Base-by-base conservation (phyloP, 2,797 vertebrate species). In the Macrochelys suwanniensis region DNA sequence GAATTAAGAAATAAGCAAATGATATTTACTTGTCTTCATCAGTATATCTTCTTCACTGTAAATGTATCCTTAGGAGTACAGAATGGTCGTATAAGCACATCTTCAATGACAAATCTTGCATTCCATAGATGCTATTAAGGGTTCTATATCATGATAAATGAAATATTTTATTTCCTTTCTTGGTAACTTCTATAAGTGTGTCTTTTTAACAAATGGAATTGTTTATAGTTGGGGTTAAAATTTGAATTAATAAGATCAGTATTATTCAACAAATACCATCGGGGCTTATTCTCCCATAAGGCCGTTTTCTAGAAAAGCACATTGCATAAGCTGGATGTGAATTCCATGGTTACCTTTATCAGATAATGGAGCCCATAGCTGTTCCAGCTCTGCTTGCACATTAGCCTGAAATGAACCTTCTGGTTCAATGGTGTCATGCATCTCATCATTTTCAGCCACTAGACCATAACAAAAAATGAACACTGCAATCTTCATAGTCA, bases 371-470 rank as follows among this genome's bases (percentile, higher is more conserved):
- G 78, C 86, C 86, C 80, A 68, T 89, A 92, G 57, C 91, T 95
- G 87, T 95, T 94, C 74, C 49, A 85, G 82, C 78, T 94, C 82
- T 68, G 56, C 89, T 96, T 93, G 85, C 42, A 16, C 89, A 47
- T 91, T 96, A 96, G 84, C 92, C 94, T 92, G 87, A 94, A 94
- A 94, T 93, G 96, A 97, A 95, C 93, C 96, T 96, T 96, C 94
- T 96, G 95, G 91, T 89, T 96, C 92, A 95, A 88, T 93, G 96
- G 19, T 92, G 96, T 96, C 15, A 87, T 95, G 95, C 94, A 49
- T 88, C 77, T 96, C 65, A 94, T 84, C 23, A 82, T 97, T 94
- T 94, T 96, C 90, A 93, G 74, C 61, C 92, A 86, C 80, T 86
- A 97, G 96, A 91, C 89, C 84, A 96, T 92, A 90, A 95, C 23